Percentiles rank a stretch among this genome's conserved stretches.
These are phyloP conservation scores for Thunnus thynnus DNA, from an alignment of 2,113 vertebrate genomes.

Conservation along the genomic window DNA sequence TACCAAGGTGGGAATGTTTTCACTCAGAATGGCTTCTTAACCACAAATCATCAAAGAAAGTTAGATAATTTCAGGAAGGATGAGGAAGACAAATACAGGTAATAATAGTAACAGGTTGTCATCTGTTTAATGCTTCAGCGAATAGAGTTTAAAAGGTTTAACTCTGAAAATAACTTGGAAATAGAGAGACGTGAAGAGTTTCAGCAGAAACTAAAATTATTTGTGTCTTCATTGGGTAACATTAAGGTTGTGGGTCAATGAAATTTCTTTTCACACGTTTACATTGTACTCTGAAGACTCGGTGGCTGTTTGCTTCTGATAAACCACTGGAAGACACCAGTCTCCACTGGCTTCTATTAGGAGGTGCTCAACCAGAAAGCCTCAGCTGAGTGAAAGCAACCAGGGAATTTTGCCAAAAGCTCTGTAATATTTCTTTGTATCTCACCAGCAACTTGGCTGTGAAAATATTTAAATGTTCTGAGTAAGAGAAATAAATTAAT, in stretches of 20 bases:
- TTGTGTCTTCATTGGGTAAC: neutral
- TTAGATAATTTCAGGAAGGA: slow-evolving; percentile 1
- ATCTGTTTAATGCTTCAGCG: neutral
- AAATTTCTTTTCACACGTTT: slow-evolving; percentile 2
- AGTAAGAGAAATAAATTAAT: neutral
- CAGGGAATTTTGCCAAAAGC: neutral
- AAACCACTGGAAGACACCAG: slow-evolving; percentile 53
- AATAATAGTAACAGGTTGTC: neutral
- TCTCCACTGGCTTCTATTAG: slow-evolving; percentile 49
- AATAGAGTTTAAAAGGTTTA: neutral
- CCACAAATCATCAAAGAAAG: neutral
- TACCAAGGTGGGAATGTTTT: neutral
- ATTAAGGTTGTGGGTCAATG: neutral
- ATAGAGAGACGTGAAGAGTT: too few species aligned
- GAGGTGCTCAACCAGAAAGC: slow-evolving; percentile 27
- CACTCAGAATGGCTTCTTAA: slow-evolving; percentile 14
- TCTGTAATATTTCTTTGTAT: neutral
- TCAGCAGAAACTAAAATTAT: neutral
- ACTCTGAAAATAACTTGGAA: neutral
- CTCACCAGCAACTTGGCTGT: neutral
- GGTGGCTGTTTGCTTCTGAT: slow-evolving; percentile 60
- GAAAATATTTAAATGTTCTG: neutral
- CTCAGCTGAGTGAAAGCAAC: slow-evolving; percentile 3
- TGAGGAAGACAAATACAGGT: neutral
- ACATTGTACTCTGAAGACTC: slow-evolving; percentile 36